Percentiles rank a stretch among this genome's conserved stretches.
Conservation (phyloP, 2,797 vertebrate genomes). For the Acipenser oxyrinchus region DNA sequence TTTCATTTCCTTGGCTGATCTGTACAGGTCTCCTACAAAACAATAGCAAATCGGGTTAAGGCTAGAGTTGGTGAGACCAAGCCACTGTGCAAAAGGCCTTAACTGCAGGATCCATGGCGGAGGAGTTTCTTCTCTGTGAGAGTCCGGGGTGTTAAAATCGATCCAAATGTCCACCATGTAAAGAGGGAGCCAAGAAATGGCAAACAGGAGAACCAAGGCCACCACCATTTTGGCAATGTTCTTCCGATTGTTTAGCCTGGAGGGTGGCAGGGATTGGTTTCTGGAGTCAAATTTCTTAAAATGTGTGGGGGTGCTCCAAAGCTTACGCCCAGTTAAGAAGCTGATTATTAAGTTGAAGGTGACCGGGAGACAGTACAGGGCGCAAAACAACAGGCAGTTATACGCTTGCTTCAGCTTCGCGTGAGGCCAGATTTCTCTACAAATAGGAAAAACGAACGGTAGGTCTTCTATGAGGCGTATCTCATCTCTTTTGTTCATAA, state of each 20-base stretch:
- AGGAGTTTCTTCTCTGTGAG: slow-evolving; percentile 53
- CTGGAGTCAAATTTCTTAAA: slow-evolving; percentile 61
- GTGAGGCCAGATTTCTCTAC: slow-evolving; percentile 81
- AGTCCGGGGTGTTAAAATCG: slow-evolving; percentile 55
- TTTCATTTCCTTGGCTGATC: slow-evolving; percentile 77
- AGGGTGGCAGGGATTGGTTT: slow-evolving; percentile 62
- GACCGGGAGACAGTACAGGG: slow-evolving; percentile 82
- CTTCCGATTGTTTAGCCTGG: slow-evolving; percentile 74
- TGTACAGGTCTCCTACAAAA: slow-evolving; percentile 81
- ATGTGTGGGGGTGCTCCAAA: slow-evolving; percentile 44
- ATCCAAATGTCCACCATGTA: slow-evolving; percentile 83
- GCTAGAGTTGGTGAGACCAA: slow-evolving; percentile 86
- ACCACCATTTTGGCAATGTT: slow-evolving; percentile 87
- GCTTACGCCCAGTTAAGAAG: slow-evolving; percentile 71
- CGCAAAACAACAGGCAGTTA: slow-evolving; percentile 80
- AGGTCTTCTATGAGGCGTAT: slow-evolving; percentile 61
- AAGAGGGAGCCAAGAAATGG: slow-evolving; percentile 77
- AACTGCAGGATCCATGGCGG: slow-evolving; percentile 75
- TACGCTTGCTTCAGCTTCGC: slow-evolving; percentile 77
- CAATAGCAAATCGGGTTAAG: slow-evolving; percentile 91
- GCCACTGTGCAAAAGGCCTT: slow-evolving; percentile 82
- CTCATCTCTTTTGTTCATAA: slow-evolving; percentile 74
- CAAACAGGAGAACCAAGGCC: slow-evolving; percentile 76
- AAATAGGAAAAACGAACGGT: slow-evolving; percentile 67
- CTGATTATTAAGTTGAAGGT: slow-evolving; percentile 83